Evolutionary conservation across 1,140 invertebrate genomes (phyloP).

Genomic region (Drosophila azteca): DNA sequence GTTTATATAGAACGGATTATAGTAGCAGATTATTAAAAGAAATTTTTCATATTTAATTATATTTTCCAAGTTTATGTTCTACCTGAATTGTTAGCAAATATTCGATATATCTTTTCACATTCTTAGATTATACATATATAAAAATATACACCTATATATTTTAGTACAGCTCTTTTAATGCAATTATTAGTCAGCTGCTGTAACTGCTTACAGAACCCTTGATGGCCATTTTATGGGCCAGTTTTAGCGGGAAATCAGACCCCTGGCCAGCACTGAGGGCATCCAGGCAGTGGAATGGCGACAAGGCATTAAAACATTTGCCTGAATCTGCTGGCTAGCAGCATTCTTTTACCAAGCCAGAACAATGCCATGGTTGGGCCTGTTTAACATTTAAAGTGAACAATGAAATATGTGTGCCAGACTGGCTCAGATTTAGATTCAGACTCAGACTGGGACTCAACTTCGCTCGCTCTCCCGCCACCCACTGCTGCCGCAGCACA

Average conservation of each 20-base stretch:
- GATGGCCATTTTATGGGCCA: neutral
- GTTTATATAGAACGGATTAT: no score
- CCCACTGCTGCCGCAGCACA: no score
- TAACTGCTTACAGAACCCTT: no score
- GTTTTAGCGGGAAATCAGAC: neutral
- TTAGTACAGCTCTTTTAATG: no score
- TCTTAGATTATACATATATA: no score
- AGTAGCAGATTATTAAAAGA: no score
- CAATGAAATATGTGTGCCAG: slow-evolving; percentile 69
- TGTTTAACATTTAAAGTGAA: slow-evolving; percentile 79
- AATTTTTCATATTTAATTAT: no score
- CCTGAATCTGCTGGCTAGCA: slow-evolving; percentile 42
- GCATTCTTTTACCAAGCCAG: slow-evolving; percentile 21
- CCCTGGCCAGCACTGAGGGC: slow-evolving; percentile 20
- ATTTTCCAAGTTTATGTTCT: no score
- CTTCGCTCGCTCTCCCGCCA: neutral
- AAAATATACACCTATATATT: no score
- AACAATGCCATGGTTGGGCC: slow-evolving; percentile 50
- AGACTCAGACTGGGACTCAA: neutral
- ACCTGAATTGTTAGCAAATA: no score
- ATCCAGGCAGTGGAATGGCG: slow-evolving; percentile 9
- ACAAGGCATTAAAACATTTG: slow-evolving; percentile 67
- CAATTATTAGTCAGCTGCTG: no score
- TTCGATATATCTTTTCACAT: no score
- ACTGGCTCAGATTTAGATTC: slow-evolving; percentile 26